These are phyloP conservation scores for Leptinotarsa peninsularis DNA, from an alignment of 2,888 invertebrate species.

Conservation along the genomic window DNA sequence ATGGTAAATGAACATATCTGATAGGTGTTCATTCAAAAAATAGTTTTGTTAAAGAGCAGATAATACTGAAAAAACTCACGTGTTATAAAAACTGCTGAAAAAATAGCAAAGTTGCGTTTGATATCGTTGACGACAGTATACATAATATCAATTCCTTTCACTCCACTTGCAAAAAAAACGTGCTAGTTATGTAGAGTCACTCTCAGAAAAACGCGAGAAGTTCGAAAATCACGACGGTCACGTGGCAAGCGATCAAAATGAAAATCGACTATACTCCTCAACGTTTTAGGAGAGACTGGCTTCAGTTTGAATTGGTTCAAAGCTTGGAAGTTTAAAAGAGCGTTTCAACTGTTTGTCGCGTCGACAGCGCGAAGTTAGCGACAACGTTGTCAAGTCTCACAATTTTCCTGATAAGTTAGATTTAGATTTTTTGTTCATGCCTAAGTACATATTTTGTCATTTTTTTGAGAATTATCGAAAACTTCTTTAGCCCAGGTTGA, in stretches of 20 bases:
- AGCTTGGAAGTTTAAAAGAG: background rate
- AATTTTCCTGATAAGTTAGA: background rate
- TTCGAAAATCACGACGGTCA: conserved; percentile 23
- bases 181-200: background rate
- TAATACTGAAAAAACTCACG: conserved; percentile 50
- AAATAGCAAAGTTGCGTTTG: conserved; percentile 55
- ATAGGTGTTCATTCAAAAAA: background rate
- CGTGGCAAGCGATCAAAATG: conserved; percentile 11
- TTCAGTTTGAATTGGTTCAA: background rate
- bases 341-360: conserved; percentile 10
- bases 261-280: background rate
- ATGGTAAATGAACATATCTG: no score
- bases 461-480: no score
- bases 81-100: conserved; percentile 56
- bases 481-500: no score
- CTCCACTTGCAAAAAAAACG: conserved; percentile 16
- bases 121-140: conserved; percentile 56
- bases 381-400: background rate
- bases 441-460: no score
- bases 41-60: conserved; percentile 6
- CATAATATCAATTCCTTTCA: conserved; percentile 47
- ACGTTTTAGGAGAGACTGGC: conserved; percentile 2
- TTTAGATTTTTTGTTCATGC: no score
- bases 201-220: background rate
- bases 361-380: background rate